A percentile compares a stretch with the other conserved stretches of the same genome.
These are phyloP conservation scores for Hemichromis elongatus DNA, from an alignment of 2,113 vertebrate species.

Conservation along the genomic window DNA sequence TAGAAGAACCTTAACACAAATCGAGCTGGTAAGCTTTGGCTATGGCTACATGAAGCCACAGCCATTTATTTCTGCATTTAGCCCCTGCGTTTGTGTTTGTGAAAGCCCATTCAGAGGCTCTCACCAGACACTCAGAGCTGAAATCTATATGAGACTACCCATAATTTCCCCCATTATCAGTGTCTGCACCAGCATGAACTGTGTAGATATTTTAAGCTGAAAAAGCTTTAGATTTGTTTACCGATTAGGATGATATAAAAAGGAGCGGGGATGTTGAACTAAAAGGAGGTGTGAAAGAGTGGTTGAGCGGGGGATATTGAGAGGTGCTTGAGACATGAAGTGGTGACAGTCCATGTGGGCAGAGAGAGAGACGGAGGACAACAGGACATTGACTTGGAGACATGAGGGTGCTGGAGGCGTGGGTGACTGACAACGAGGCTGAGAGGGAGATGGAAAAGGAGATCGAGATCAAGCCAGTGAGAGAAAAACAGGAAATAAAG, in stretches of 20 bases:
- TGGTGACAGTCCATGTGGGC: not conserved
- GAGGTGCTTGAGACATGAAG: constrained; percentile 37
- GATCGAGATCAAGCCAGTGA: not conserved
- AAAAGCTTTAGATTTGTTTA: constrained; percentile 9
- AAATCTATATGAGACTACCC: not conserved
- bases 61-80: not conserved
- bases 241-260: not conserved
- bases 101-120: not conserved
- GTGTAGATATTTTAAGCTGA: not conserved
- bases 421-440: not conserved
- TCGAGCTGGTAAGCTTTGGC: not conserved
- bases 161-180: not conserved
- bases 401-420: not conserved
- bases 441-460: not conserved
- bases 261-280: not conserved
- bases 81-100: not conserved
- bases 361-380: not conserved
- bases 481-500: not conserved
- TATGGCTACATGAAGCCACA: not conserved
- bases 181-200: not conserved
- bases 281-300: not conserved
- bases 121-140: not conserved
- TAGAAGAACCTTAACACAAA: not conserved
- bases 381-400: not conserved
- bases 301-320: not conserved